Evolutionary conservation across 2,888 invertebrate species (phyloP).

Genomic region (Anthrax anthrax): DNA sequence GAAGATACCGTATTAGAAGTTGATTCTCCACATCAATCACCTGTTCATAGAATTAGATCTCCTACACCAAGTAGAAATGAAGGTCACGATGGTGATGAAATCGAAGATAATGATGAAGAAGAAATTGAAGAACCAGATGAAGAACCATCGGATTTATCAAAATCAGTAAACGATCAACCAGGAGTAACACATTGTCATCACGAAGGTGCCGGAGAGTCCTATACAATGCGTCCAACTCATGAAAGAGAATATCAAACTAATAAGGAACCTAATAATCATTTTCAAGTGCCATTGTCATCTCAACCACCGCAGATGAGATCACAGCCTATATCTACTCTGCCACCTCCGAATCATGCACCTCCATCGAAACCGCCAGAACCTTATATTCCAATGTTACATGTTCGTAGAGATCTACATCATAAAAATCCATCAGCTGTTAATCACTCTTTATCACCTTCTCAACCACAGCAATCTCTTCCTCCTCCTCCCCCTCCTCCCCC

Average conservation of each 20-base stretch:
- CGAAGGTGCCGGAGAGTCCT: conserved; percentile 44
- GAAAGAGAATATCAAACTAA: conserved; percentile 20
- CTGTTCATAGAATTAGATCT: conserved; percentile 40
- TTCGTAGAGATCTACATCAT: conserved; percentile 59
- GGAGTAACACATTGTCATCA: conserved; percentile 52
- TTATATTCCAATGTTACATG: conserved; percentile 50
- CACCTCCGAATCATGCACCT: conserved; percentile 30
- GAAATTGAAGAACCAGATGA: conserved; percentile 15
- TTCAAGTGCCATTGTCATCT: conserved; percentile 6
- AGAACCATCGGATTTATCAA: conserved; percentile 8
- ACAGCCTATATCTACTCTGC: conserved; percentile 25
- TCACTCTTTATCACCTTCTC: conserved; percentile 31
- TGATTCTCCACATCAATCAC: conserved; percentile 48
- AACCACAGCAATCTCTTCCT: conserved; percentile 38
- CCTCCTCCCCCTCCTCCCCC: conserved; percentile 20
- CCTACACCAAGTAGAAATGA: conserved; percentile 26
- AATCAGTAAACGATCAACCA: conserved; percentile 9
- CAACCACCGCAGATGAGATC: conserved; percentile 17
- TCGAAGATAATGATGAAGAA: conserved; percentile 16
- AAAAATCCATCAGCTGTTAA: conserved; percentile 24
- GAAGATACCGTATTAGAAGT: conserved; percentile 44
- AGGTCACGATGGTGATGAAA: conserved; percentile 8
- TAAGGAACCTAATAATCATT: not conserved
- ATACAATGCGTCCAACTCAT: conserved; percentile 61
- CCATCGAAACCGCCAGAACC: conserved; percentile 27